phyloP scores from a whole-genome alignment of 2,113 vertebrate species.

The Delphinapterus leucas region DNA sequence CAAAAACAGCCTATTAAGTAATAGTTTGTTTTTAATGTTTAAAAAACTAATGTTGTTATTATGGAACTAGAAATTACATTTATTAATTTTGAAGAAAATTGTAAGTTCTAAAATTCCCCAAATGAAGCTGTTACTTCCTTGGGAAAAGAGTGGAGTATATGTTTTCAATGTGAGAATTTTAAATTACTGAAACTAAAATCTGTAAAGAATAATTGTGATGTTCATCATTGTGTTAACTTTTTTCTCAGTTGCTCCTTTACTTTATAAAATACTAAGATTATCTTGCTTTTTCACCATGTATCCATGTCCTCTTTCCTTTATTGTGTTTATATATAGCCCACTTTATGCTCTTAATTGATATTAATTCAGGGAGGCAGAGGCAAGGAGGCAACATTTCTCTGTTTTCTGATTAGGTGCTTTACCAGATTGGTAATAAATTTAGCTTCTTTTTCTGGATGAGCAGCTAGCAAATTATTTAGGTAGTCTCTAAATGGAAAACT shows the following conservation, averaged over 20 bases:
- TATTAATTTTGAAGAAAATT: slow-evolving; percentile 10
- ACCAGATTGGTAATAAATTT: neutral
- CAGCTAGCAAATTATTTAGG: neutral
- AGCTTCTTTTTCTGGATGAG: neutral
- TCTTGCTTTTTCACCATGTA: neutral
- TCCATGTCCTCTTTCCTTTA: neutral
- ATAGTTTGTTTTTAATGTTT: slow-evolving; percentile 8
- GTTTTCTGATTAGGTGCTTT: slow-evolving; percentile 16
- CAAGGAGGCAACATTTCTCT: neutral
- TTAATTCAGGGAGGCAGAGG: neutral
- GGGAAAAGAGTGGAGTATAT: neutral
- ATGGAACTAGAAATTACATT: neutral
- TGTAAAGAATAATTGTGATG: neutral
- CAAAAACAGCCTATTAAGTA: neutral
- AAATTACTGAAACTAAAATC: slow-evolving; percentile 23
- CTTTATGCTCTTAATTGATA: neutral
- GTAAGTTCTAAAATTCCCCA: neutral
- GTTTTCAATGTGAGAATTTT: slow-evolving; percentile 26
- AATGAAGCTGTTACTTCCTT: neutral
- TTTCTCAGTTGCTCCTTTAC: neutral
- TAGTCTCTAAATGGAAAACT: neutral
- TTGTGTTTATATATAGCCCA: neutral
- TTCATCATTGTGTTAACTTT: neutral
- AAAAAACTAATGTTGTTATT: neutral
- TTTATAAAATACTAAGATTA: neutral